Percentiles rank a stretch among this genome's conserved stretches.
Conservation (phyloP, 2,113 vertebrate genomes). For the Clarias gariepinus region DNA sequence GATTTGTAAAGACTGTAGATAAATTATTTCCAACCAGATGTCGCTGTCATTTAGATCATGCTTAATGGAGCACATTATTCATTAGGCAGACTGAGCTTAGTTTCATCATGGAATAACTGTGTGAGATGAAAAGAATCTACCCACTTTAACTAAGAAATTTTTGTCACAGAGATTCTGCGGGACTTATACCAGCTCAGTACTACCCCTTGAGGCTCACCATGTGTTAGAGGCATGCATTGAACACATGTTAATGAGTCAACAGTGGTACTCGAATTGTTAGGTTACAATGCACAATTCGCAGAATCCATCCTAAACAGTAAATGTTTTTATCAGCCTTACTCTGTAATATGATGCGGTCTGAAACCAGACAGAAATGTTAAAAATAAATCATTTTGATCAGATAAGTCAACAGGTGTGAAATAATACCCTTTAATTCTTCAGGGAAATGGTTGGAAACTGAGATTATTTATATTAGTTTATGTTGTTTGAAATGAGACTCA, state of each 20-base stretch:
- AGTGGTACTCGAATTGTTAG: neutral
- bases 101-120: neutral
- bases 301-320: neutral
- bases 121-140: neutral
- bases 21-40: neutral
- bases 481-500: neutral
- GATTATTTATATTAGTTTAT: neutral
- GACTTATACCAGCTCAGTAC: neutral
- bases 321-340: neutral
- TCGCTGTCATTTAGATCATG: neutral
- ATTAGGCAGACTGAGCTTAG: neutral
- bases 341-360: neutral
- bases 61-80: neutral
- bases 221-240: neutral
- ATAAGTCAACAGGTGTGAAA: neutral
- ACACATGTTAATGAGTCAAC: neutral
- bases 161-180: neutral
- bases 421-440: neutral
- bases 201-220: neutral
- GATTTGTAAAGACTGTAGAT: neutral
- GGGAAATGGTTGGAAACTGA: neutral
- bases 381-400: neutral
- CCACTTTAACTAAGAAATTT: neutral
- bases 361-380: constrained; percentile 10
- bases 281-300: neutral